A percentile compares a stretch with the other conserved stretches of the same genome.
phyloP scores from a whole-genome alignment of 2,113 vertebrate genomes.

The Loxodonta africana region DNA sequence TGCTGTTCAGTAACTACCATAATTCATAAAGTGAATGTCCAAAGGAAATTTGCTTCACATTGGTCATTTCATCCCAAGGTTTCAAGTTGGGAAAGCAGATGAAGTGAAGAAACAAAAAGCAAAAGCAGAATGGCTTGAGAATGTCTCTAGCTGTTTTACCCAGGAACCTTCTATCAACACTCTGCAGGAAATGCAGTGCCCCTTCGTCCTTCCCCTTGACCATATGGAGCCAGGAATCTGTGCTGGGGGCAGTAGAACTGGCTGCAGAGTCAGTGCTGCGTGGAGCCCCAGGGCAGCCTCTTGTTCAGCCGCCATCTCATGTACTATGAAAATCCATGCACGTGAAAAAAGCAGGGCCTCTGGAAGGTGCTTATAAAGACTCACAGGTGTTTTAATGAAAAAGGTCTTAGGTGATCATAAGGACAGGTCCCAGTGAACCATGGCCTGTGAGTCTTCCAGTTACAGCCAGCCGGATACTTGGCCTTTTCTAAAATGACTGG shows the following conservation, averaged over 20 bases:
- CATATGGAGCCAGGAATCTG: background rate
- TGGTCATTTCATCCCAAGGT: slow-evolving; percentile 20
- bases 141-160: background rate
- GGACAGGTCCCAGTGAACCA: background rate
- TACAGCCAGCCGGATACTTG: background rate
- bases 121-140: background rate
- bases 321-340: background rate
- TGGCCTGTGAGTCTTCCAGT: background rate
- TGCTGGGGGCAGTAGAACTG: background rate
- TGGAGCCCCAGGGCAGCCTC: background rate
- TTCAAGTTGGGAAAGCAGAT: slow-evolving; percentile 4
- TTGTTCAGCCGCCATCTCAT: background rate
- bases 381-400: background rate
- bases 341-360: background rate
- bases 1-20: background rate
- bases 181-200: background rate
- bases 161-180: background rate
- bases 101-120: slow-evolving; percentile 22
- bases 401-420: background rate
- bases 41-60: slow-evolving; percentile 18
- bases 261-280: fast-evolving
- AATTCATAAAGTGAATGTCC: slow-evolving; percentile 35
- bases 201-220: background rate
- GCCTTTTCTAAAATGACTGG: slow-evolving; percentile 4
- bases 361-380: background rate